Percentiles rank a stretch among this genome's conserved stretches.
These are phyloP conservation scores for Phyllotreta striolata DNA, from an alignment of 2,888 invertebrate species.

Conservation along the genomic window DNA sequence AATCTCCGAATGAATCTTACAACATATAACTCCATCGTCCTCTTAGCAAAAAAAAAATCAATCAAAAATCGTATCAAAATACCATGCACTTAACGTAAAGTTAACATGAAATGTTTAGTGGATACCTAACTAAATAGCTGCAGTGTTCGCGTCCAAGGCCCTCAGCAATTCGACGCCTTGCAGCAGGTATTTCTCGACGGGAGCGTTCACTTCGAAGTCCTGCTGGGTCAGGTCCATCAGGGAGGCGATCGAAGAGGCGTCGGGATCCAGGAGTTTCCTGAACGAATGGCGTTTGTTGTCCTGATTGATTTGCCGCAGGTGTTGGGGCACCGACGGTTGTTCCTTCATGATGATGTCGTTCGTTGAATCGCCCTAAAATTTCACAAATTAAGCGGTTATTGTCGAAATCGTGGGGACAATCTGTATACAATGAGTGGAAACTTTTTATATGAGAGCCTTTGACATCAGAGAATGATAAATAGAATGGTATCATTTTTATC, in stretches of 20 bases:
- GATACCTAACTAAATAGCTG: constrained; percentile 54
- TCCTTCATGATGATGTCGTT: constrained; percentile 26
- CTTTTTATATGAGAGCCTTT: too few species aligned
- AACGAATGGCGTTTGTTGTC: constrained; percentile 47
- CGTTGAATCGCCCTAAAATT: not conserved
- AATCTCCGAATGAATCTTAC: not conserved
- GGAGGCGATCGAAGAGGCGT: constrained; percentile 58
- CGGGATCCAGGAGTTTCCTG: constrained; percentile 60
- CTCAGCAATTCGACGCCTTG: constrained; percentile 64
- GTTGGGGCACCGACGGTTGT: constrained; percentile 24
- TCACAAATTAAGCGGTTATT: too few species aligned
- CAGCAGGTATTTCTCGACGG: constrained; percentile 59
- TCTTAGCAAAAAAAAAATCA: constrained; percentile 7
- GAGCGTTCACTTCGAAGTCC: constrained; percentile 66
- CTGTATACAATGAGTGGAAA: too few species aligned
- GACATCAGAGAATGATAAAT: too few species aligned
- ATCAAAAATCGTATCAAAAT: constrained; percentile 10
- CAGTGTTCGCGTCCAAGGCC: constrained; percentile 62
- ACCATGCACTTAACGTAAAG: not conserved
- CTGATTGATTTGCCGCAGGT: constrained; percentile 35
- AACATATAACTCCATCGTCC: constrained; percentile 1
- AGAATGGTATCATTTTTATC: too few species aligned
- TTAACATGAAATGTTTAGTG: too few species aligned
- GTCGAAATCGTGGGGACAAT: too few species aligned
- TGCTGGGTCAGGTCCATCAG: constrained; percentile 63